Evolutionary conservation across 2,797 vertebrate species (phyloP), one percentile per base, ranked within the genome.

Genomic region (Synanceia verrucosa): DNA sequence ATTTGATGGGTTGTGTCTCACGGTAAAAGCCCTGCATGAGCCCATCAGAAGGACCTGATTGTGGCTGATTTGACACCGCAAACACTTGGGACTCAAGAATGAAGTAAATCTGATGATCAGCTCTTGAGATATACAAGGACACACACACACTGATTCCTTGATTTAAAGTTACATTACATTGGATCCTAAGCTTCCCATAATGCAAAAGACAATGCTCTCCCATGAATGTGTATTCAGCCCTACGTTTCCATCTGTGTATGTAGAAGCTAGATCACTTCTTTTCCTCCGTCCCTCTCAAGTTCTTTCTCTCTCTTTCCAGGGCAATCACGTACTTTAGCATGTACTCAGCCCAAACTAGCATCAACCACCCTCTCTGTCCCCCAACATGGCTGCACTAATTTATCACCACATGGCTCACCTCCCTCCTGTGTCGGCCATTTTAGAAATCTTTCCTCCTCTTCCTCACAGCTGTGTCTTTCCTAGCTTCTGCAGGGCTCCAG

Each of bases 401-500:
- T n/a, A 44, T 78, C 62, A 72, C 84, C 83, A 77, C 85, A 81
- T 85, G 82, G 81, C 84, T 88, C 51, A 85, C 56, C 52, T 75
- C 65, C 59, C 48, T 60, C 39, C 62, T 79, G 73, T n/a, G 81
- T 68, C 87, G 10, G 83, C 90, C 90, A 92, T 90, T 90, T 91
- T 88, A 86, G 56, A 86, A 82, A 60, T 75, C 53, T 56, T 61
- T 73, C 52, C 70, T 78, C 61, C 60, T 73, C 72, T 57, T 79
- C 63, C 61, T 78, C 51, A 29, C 65, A 37, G 31, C 69, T 50
- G 46, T 70, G 33, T 75, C 59, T 52, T 41, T 24, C 63, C 67
- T 64, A 18, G 61, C 68, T 66, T 76, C 44, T 28, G 34, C 1
- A 1, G 48, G 59, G 51, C 68, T 62, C 18, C 11, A 8, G 55